Percentiles rank a stretch among this genome's conserved stretches.
These are phyloP conservation scores for Todus mexicanus DNA, from an alignment of 2,797 vertebrate species.

Conservation along the genomic window DNA sequence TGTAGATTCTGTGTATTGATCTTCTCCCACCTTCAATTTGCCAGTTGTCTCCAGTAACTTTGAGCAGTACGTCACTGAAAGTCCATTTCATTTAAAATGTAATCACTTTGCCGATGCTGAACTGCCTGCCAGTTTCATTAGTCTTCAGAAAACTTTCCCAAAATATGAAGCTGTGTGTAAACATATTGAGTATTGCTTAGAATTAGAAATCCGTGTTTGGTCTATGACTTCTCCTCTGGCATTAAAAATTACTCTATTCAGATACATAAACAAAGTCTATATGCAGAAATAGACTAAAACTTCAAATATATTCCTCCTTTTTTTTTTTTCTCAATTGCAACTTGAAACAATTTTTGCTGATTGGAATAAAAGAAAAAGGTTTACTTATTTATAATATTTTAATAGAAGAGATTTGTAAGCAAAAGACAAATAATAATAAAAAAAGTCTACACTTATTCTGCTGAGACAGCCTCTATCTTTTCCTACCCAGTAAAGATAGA, in stretches of 20 bases:
- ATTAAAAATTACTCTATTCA: neutral
- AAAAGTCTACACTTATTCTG: neutral
- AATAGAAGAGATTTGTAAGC: neutral
- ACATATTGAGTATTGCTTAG: neutral
- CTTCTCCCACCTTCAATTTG: conserved; percentile 58
- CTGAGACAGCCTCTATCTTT: conserved; percentile 33
- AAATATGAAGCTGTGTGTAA: conserved; percentile 10
- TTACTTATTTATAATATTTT: neutral
- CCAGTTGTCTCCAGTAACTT: conserved; percentile 56
- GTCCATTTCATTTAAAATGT: conserved; percentile 60
- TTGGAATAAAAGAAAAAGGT: neutral
- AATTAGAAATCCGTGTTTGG: neutral
- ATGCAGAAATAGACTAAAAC: neutral
- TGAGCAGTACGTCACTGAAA: conserved; percentile 40
- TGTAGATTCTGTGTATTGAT: conserved; percentile 62
- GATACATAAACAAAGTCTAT: neutral
- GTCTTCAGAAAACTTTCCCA: conserved; percentile 19
- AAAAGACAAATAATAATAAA: neutral
- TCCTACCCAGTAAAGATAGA: neutral
- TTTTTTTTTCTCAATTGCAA: neutral
- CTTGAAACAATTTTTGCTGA: neutral
- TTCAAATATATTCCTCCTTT: neutral
- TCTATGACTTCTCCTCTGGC: neutral
- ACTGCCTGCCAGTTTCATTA: conserved; percentile 37
- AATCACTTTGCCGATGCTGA: conserved; percentile 16